Conservation (phyloP, 1,140 invertebrate genomes). For the Brachionus manjavacas region DNA sequence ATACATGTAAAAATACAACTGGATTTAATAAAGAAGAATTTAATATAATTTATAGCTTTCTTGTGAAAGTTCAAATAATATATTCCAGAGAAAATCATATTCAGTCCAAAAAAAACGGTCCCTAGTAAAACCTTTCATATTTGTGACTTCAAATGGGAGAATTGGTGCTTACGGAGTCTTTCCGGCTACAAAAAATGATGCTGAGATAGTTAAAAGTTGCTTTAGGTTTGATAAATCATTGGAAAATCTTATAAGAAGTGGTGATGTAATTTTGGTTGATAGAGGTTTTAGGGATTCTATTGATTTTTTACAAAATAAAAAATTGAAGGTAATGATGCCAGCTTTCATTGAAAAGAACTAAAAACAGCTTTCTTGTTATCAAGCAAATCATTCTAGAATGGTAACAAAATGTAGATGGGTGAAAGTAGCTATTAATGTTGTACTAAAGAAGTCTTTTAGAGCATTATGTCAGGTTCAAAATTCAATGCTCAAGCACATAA, state of each 20-base stretch:
- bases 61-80: neutral
- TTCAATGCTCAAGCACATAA: neutral
- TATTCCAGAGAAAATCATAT: neutral
- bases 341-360: neutral
- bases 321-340: neutral
- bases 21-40: neutral
- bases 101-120: neutral
- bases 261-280: neutral
- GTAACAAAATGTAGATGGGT: conserved; percentile 12
- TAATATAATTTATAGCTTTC: neutral
- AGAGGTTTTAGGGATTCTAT: neutral
- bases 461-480: conserved; percentile 3
- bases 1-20: neutral
- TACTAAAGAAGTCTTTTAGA: neutral
- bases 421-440: neutral
- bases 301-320: neutral
- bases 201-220: neutral
- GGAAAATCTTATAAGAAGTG: neutral
- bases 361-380: neutral
- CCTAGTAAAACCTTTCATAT: neutral
- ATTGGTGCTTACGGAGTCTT: neutral
- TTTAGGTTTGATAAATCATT: neutral
- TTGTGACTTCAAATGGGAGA: neutral
- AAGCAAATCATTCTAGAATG: neutral
- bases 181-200: neutral